Base-by-base conservation (phyloP, 2,888 invertebrate genomes). In the Troglohyphantes excavatus region DNA sequence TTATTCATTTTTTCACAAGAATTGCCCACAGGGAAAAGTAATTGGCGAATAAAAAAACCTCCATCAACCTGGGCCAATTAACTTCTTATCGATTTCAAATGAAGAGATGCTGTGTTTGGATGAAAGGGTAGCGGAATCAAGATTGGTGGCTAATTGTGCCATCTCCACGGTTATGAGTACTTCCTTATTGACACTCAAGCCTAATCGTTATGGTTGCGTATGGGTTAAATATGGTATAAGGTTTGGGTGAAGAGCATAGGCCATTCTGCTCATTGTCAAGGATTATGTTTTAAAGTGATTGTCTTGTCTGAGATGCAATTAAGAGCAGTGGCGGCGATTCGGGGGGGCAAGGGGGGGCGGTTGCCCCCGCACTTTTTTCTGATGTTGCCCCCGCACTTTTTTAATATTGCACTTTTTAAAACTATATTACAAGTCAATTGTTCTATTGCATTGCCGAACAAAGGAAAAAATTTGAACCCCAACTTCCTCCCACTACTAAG, bases 81-180 rank as follows among this genome's bases (percentile, higher is more conserved):
- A 61, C 75, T 29, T 75, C 33, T 75, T 72, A 72, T 72, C 72
- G 72, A 72, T 72, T 72, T 46, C 27, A 46, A 72, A 72, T 72
- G 59, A 75, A 75, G 75, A 75, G 75, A 73, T 46, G 46, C 17
- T 26, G 21, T 33, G 33, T 6, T n/a, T 75, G 53, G 33, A 59
- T 59, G 29, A 61, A 26, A 29, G 61, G 29, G 61, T 23, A 59
- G 29, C 3, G 59, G 59, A 75, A 72, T 33, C 75, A 61, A 27
- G 29, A 61, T 29, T 19, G 29, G 19, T 29, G 11, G 59, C 29
- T 75, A 75, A 75, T 75, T 61, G 75, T 29, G 33, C 29, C 53
- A 13, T 61, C 19, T 59, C 59, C n/a, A 21, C 59, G 59, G 5
- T 59, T 61, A 59, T 21, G 59, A 61, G 19, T 75, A 75, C 61